phyloP scores from a whole-genome alignment of 2,113 vertebrate species.

The Xyliphius kryptos region DNA sequence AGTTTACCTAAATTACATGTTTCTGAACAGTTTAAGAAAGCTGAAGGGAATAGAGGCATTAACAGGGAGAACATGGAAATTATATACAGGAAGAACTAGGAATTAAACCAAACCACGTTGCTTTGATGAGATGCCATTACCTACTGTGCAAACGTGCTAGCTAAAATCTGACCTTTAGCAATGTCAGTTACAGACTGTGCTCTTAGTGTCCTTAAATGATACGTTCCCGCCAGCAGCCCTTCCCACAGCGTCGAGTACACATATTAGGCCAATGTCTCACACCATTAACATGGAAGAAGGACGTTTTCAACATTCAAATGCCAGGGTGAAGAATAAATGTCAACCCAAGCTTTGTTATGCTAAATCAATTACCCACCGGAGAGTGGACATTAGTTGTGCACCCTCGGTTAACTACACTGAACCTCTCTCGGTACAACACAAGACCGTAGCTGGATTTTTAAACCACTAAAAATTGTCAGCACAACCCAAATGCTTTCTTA shows the following conservation, averaged over 20 bases:
- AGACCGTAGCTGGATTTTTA: conserved; percentile 44
- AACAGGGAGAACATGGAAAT: too few relatives aligned
- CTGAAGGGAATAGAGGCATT: too few relatives aligned
- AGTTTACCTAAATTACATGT: too few relatives aligned
- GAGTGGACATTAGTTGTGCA: conserved; percentile 16
- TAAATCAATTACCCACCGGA: conserved; percentile 43
- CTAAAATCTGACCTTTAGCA: too few relatives aligned
- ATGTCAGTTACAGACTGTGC: too few relatives aligned
- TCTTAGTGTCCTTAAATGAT: too few relatives aligned
- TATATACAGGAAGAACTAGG: too few relatives aligned
- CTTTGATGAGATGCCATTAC: too few relatives aligned
- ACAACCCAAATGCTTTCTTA: conserved; percentile 52
- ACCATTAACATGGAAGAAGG: conserved; percentile 41
- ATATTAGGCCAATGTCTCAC: conserved; percentile 21
- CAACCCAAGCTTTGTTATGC: conserved; percentile 48
- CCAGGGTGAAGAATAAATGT: conserved; percentile 47
- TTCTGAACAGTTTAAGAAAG: too few relatives aligned
- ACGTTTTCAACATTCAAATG: conserved; percentile 43
- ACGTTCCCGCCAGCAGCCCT: too few relatives aligned
- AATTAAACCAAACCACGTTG: too few relatives aligned
- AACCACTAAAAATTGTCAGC: conserved; percentile 48
- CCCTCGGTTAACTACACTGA: conserved; percentile 29
- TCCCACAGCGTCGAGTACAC: conserved; percentile 1
- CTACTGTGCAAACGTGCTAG: too few relatives aligned
- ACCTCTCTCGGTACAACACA: conserved; percentile 32